These are phyloP conservation scores for Hesperophylax magnus DNA, from an alignment of 1,140 invertebrate genomes.

Conservation along the genomic window DNA sequence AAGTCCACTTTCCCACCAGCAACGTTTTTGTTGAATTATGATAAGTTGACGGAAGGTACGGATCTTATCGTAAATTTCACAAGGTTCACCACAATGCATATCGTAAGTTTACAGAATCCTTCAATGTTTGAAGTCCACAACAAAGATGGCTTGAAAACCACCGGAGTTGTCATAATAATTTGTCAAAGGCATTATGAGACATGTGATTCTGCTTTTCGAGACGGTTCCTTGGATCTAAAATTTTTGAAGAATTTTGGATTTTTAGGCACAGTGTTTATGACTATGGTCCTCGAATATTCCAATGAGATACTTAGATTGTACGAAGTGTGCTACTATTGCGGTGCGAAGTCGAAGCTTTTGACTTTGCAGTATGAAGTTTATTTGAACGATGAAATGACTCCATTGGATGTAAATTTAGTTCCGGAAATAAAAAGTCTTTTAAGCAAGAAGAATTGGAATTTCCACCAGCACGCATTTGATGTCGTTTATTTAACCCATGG, in stretches of 20 bases:
- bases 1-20: no score
- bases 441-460: not conserved
- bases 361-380: not conserved
- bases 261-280: not conserved
- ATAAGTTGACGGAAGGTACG: no score
- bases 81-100: not conserved
- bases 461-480: not conserved
- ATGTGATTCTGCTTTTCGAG: not conserved
- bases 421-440: not conserved
- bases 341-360: not conserved
- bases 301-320: not conserved
- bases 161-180: not conserved
- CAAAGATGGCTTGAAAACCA: not conserved
- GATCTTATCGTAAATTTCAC: no score
- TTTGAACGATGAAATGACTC: not conserved
- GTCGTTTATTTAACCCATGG: not conserved
- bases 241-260: not conserved
- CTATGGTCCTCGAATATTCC: not conserved
- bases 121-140: not conserved
- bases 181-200: not conserved
- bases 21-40: no score
- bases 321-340: slow-evolving; percentile 10
- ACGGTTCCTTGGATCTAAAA: not conserved
- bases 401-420: not conserved
- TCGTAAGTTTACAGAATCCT: slow-evolving; percentile 5